Evolutionary conservation across 2,797 vertebrate species (phyloP), one percentile per base, ranked within the genome.

Genomic region (Pelochelys cantorii): DNA sequence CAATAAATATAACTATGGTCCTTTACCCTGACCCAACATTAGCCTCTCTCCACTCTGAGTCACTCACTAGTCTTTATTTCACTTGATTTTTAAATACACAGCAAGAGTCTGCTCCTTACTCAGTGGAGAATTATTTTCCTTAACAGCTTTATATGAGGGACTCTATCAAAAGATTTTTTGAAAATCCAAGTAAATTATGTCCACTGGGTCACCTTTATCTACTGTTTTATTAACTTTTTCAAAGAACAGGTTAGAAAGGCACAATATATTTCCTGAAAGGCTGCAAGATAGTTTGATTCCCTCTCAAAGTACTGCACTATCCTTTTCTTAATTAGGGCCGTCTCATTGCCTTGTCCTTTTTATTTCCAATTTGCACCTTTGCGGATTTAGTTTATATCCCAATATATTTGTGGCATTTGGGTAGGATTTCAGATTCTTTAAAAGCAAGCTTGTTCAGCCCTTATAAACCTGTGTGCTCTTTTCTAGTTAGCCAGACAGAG

Each of bases 141-240:
- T 86, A 31, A 93, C 52, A 92, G 15, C 60, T 74, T 55, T 74
- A 83, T 90, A 93, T 84, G 80, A 92, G 83, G 29, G 83, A 93
- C 77, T 78, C 77, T 83, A 62, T 80, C 62, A 75, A 57, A 42
- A 57, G 62, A 56, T 81, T 75, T 48, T 75, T 78, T 31, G 60
- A 83, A 87, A 91, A 88, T 62, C 78, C 93, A 88, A 95, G 71
- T 91, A 95, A 96, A 83, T 94, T 96, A 96, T 88, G 55, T 83
- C 20, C 65, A 78, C 31, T 65, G 52, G 83, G 82, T 89, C 88
- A 94, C 81, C 82, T 96, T 95, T 95, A 93, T 88, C 75, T 77
- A 87, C 79, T 89, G 85, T 92, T 94, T 96, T 92, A 96, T 95
- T 95, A 96, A 90, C 88, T 93, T 95, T 83, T 89, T 68, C 65